A percentile compares a stretch with the other conserved stretches of the same genome.
These are phyloP conservation scores for Procambarus virginalis DNA, from an alignment of 1,140 invertebrate species.

Conservation along the genomic window DNA sequence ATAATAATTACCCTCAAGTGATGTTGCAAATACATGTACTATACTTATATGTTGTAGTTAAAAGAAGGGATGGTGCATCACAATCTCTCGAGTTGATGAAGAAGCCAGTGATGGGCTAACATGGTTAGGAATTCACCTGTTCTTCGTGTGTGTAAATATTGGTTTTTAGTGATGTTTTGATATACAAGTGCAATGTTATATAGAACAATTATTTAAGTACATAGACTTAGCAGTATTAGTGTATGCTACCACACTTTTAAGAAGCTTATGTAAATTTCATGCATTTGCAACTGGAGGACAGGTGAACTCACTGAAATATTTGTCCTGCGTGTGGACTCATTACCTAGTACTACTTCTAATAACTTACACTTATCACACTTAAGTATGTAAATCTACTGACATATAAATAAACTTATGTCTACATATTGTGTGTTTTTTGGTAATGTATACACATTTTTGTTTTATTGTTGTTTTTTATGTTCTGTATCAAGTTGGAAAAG, in stretches of 20 bases:
- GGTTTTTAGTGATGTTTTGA: constrained; percentile 50
- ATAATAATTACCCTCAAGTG: neutral
- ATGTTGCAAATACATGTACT: neutral
- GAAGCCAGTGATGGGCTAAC: constrained; percentile 34
- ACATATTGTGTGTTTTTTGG: constrained; percentile 19
- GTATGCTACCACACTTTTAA: constrained; percentile 38
- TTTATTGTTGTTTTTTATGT: neutral
- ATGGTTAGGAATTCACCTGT: constrained; percentile 53
- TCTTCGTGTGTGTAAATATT: constrained; percentile 51
- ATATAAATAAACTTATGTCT: constrained; percentile 42
- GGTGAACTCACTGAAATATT: constrained; percentile 58
- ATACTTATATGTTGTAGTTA: neutral
- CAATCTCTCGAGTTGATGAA: constrained; percentile 21
- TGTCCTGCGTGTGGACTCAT: constrained; percentile 49
- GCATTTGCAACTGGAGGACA: constrained; percentile 47
- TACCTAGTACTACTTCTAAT: constrained; percentile 56
- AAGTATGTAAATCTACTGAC: constrained; percentile 38
- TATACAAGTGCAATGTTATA: constrained; percentile 46
- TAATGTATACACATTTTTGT: neutral
- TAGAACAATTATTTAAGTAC: constrained; percentile 53
- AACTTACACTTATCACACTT: constrained; percentile 50
- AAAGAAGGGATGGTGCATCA: constrained; percentile 2
- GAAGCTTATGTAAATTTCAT: constrained; percentile 50
- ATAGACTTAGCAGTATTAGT: constrained; percentile 55
- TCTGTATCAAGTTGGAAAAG: neutral